These are phyloP conservation scores for Pedionomus torquatus DNA, from an alignment of 2,113 vertebrate species.

Conservation along the genomic window DNA sequence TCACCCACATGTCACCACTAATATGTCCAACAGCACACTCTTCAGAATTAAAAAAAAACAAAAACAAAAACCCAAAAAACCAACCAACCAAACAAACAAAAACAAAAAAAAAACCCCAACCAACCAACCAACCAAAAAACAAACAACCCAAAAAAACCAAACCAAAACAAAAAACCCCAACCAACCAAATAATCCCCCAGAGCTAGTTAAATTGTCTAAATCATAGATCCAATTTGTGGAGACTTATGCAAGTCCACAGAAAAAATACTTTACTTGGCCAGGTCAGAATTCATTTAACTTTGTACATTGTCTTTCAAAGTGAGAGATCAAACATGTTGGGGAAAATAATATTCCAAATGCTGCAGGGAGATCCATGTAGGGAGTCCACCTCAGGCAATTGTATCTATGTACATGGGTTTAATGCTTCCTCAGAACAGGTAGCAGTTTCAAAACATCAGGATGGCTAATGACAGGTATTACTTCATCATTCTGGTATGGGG, in stretches of 20 bases:
- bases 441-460: not conserved
- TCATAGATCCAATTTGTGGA: slow-evolving; percentile 27
- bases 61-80: too few species aligned
- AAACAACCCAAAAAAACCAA: too few species aligned
- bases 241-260: slow-evolving; percentile 15
- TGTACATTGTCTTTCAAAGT: slow-evolving; percentile 37
- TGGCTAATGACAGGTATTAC: not conserved
- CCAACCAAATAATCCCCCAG: not conserved
- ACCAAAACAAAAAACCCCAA: too few species aligned
- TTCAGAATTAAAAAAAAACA: not conserved
- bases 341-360: not conserved
- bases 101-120: too few species aligned
- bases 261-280: slow-evolving; percentile 36
- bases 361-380: not conserved
- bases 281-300: slow-evolving; percentile 52
- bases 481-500: not conserved
- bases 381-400: not conserved
- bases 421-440: not conserved
- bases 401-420: not conserved
- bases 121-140: too few species aligned
- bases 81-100: not conserved
- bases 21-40: not conserved
- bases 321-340: not conserved
- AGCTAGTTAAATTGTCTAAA: not conserved
- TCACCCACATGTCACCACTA: not conserved